Conservation (phyloP, 2,113 vertebrate genomes). For the Clinocottus analis region DNA sequence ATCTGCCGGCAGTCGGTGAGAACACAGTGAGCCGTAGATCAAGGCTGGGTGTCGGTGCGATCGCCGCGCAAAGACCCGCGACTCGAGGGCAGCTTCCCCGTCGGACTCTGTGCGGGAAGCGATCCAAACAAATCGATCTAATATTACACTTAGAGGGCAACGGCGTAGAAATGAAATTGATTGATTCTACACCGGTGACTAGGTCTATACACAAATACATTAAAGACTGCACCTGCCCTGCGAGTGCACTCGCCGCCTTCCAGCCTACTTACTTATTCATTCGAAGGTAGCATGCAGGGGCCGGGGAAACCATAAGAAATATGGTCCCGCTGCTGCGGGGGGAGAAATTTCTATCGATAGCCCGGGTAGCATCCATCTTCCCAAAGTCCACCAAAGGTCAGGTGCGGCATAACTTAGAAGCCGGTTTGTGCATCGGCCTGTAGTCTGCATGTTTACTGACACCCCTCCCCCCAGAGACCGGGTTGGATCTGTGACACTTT, state of each 20-base stretch:
- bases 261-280: slow-evolving; percentile 75
- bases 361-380: slow-evolving; percentile 76
- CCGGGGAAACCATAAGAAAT: slow-evolving; percentile 66
- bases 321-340: slow-evolving; percentile 59
- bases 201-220: slow-evolving; percentile 51
- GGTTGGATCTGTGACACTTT: slow-evolving; percentile 62
- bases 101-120: slow-evolving; percentile 20
- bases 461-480: slow-evolving; percentile 40
- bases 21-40: slow-evolving; percentile 61
- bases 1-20: slow-evolving; percentile 51
- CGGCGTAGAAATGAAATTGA: slow-evolving; percentile 57
- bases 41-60: slow-evolving; percentile 42
- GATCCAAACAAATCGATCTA: slow-evolving; percentile 60
- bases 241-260: slow-evolving; percentile 49
- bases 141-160: slow-evolving; percentile 57
- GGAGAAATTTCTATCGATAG: slow-evolving; percentile 72
- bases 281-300: slow-evolving; percentile 57
- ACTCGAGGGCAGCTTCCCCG: slow-evolving; percentile 27
- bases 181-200: slow-evolving; percentile 53
- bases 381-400: slow-evolving; percentile 81
- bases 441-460: slow-evolving; percentile 73
- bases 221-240: slow-evolving; percentile 34
- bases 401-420: slow-evolving; percentile 68
- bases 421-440: slow-evolving; percentile 67
- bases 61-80: neutral